Evolutionary conservation across 2,797 vertebrate genomes (phyloP).

Genomic region (Rhabdophis nuchalis): DNA sequence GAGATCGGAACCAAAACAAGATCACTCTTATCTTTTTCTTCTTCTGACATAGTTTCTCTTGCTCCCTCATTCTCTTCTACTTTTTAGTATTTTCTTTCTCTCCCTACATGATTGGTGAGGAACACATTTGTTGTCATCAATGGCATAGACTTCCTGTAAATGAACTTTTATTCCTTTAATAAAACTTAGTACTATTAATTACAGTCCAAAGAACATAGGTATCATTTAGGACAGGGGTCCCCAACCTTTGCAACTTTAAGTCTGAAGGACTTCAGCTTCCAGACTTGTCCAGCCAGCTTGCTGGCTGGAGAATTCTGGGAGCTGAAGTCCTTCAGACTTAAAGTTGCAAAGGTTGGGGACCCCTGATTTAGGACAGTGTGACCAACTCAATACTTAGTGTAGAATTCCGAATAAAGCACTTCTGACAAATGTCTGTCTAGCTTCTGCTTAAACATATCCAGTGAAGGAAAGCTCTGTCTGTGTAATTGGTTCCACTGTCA

Average conservation of each 20-base stretch:
- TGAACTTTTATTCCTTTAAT: background rate
- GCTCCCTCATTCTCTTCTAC: background rate
- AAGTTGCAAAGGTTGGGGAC: too few relatives aligned
- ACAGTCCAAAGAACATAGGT: background rate
- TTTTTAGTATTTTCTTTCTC: background rate
- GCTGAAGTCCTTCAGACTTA: too few relatives aligned
- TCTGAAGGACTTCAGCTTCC: too few relatives aligned
- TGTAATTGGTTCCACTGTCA: background rate
- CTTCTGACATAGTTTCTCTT: background rate
- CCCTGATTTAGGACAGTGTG: background rate
- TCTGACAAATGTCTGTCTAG: background rate
- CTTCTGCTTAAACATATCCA: background rate
- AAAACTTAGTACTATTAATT: background rate
- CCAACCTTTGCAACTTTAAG: too few relatives aligned
- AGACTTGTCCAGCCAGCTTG: too few relatives aligned
- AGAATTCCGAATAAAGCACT: background rate
- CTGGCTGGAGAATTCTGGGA: too few relatives aligned
- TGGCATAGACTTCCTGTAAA: background rate
- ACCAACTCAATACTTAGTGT: background rate
- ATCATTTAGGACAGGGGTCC: too few relatives aligned
- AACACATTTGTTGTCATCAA: background rate
- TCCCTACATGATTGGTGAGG: background rate
- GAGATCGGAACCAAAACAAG: background rate
- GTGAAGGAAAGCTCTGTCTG: background rate
- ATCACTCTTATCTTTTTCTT: background rate